These are phyloP conservation scores for Microcaecilia unicolor DNA, from an alignment of 2,797 vertebrate genomes.

Conservation along the genomic window DNA sequence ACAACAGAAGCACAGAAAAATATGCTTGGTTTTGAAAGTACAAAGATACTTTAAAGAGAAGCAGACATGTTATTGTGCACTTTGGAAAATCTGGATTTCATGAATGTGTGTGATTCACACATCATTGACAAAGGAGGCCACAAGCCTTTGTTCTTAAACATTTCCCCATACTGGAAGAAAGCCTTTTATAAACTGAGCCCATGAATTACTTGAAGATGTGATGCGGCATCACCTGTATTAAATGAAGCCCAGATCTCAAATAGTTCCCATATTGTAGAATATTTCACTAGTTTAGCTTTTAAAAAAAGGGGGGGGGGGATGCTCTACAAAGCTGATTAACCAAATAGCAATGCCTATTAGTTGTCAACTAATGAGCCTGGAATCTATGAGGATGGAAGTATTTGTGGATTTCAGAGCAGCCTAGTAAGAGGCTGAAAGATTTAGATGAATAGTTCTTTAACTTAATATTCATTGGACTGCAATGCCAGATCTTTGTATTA, in stretches of 20 bases:
- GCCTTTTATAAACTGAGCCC: too few species aligned
- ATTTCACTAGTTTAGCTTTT: slow-evolving; percentile 47
- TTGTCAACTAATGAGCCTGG: slow-evolving; percentile 31
- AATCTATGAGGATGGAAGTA: slow-evolving; percentile 14
- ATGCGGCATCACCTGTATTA: slow-evolving; percentile 60
- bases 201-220: slow-evolving; percentile 66
- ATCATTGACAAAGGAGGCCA: too few species aligned
- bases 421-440: background rate
- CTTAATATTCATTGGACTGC: slow-evolving; percentile 43
- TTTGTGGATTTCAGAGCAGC: slow-evolving; percentile 16
- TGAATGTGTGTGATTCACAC: too few species aligned
- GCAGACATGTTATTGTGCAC: too few species aligned
- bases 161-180: too few species aligned
- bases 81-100: too few species aligned
- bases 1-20: too few species aligned
- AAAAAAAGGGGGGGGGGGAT: too few species aligned
- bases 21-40: too few species aligned
- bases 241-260: slow-evolving; percentile 66
- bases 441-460: slow-evolving; percentile 24
- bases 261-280: slow-evolving; percentile 56
- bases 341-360: slow-evolving; percentile 31
- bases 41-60: too few species aligned
- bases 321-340: slow-evolving; percentile 6
- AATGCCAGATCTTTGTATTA: slow-evolving; percentile 8
- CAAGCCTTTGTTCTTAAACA: too few species aligned